phyloP scores from a whole-genome alignment of 2,797 vertebrate genomes.

The Oreortyx pictus region DNA sequence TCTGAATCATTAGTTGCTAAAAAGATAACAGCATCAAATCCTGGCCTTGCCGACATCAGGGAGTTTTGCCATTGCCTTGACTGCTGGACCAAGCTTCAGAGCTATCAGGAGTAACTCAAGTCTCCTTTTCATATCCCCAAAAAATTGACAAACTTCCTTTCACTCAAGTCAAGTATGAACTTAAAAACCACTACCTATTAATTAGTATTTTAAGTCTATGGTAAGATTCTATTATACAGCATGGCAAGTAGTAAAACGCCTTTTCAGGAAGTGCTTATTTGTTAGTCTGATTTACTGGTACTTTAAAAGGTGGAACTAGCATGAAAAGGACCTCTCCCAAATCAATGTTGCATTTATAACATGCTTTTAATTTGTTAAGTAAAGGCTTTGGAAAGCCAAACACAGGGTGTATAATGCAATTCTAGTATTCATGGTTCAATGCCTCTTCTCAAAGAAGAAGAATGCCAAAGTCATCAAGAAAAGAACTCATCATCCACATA shows the following conservation, averaged over 20 bases:
- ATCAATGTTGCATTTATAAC: not conserved
- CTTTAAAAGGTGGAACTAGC: not conserved
- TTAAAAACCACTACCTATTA: slow-evolving; percentile 57
- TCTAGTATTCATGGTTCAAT: not conserved
- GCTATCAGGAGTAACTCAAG: slow-evolving; percentile 53
- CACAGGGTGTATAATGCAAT: not conserved
- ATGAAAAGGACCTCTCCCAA: slow-evolving; percentile 44
- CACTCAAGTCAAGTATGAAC: slow-evolving; percentile 67
- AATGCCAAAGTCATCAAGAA: not conserved
- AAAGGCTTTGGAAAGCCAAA: slow-evolving; percentile 42
- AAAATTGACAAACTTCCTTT: slow-evolving; percentile 55
- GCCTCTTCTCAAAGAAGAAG: slow-evolving; percentile 25
- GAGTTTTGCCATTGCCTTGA: slow-evolving; percentile 57
- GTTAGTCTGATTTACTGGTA: slow-evolving; percentile 35
- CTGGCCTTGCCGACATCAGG: slow-evolving; percentile 49
- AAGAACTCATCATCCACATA: not conserved
- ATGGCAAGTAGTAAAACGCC: slow-evolving; percentile 32
- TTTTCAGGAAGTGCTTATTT: slow-evolving; percentile 36
- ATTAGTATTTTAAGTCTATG: slow-evolving; percentile 32
- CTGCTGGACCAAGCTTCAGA: slow-evolving; percentile 69
- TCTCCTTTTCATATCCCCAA: slow-evolving; percentile 71
- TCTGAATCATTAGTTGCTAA: slow-evolving; percentile 48
- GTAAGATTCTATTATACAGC: slow-evolving; percentile 21
- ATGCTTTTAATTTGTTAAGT: not conserved
- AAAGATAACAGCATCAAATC: slow-evolving; percentile 47